phyloP scores from a whole-genome alignment of 2,113 vertebrate genomes.

The Pipa parva region DNA sequence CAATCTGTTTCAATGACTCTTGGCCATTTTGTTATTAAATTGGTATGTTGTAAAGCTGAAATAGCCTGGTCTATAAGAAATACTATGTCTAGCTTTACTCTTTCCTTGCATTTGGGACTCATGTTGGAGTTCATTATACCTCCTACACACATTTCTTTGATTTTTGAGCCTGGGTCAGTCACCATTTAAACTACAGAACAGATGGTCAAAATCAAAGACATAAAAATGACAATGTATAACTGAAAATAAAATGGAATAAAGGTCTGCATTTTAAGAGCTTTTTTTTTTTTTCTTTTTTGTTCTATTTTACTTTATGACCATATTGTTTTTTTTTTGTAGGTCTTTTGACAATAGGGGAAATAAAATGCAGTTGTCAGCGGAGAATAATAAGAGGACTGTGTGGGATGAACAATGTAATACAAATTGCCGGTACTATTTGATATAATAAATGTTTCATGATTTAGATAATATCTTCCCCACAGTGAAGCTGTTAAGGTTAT shows the following conservation, averaged over 20 bases:
- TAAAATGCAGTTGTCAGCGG: neutral
- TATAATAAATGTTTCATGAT: neutral
- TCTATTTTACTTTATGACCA: neutral
- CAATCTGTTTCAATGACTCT: slow-evolving; percentile 3
- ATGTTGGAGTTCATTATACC: slow-evolving; percentile 22
- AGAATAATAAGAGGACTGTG: neutral
- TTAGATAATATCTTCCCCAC: neutral
- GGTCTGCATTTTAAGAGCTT: neutral
- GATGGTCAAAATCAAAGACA: slow-evolving; percentile 24
- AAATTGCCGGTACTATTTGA: neutral
- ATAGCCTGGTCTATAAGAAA: slow-evolving; percentile 12
- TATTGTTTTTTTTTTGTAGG: neutral
- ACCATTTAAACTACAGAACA: slow-evolving; percentile 24
- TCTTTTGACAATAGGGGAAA: neutral
- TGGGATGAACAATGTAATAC: neutral
- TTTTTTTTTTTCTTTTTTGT: too few species aligned
- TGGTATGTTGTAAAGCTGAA: slow-evolving; percentile 12
- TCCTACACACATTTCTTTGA: slow-evolving; percentile 12
- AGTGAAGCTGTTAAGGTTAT: neutral
- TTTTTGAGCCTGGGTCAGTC: slow-evolving; percentile 24
- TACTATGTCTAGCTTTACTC: slow-evolving; percentile 1
- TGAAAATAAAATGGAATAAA: neutral
- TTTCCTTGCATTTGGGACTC: slow-evolving; percentile 23
- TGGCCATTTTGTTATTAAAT: slow-evolving; percentile 19
- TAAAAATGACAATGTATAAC: slow-evolving; percentile 2